Evolutionary conservation across 2,888 invertebrate genomes (phyloP).

Genomic region (Phoronis australis): DNA sequence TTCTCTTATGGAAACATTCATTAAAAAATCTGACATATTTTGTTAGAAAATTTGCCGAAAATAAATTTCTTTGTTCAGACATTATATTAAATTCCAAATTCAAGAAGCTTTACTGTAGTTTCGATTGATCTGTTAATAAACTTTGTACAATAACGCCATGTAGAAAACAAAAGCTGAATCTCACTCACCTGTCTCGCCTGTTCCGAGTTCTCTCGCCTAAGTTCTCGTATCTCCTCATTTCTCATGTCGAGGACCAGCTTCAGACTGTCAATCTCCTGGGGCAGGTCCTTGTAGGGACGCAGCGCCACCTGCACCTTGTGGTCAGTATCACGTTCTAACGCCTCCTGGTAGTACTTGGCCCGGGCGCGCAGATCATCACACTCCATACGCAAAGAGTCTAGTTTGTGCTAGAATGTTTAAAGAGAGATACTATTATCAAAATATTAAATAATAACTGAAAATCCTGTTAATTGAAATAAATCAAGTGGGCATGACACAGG

Average conservation of each 20-base stretch:
- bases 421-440: no score
- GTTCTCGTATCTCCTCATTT: constrained; percentile 75
- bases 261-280: constrained; percentile 75
- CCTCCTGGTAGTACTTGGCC: constrained; percentile 48
- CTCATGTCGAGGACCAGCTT: constrained; percentile 82
- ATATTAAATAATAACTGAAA: no score
- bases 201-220: constrained; percentile 60
- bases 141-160: neutral
- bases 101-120: no score
- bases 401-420: constrained; percentile 43
- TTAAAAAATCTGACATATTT: no score
- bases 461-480: no score
- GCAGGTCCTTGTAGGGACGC: constrained; percentile 53
- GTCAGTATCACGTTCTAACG: constrained; percentile 51
- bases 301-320: constrained; percentile 52
- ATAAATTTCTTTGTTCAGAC: no score
- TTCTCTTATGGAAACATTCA: no score
- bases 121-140: no score
- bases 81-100: no score
- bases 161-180: neutral
- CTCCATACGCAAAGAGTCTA: constrained; percentile 42
- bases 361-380: constrained; percentile 48
- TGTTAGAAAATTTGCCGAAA: no score
- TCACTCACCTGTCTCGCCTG: constrained; percentile 61
- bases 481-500: no score